Conservation (phyloP, 2,113 vertebrate species). For the Chionis minor region DNA sequence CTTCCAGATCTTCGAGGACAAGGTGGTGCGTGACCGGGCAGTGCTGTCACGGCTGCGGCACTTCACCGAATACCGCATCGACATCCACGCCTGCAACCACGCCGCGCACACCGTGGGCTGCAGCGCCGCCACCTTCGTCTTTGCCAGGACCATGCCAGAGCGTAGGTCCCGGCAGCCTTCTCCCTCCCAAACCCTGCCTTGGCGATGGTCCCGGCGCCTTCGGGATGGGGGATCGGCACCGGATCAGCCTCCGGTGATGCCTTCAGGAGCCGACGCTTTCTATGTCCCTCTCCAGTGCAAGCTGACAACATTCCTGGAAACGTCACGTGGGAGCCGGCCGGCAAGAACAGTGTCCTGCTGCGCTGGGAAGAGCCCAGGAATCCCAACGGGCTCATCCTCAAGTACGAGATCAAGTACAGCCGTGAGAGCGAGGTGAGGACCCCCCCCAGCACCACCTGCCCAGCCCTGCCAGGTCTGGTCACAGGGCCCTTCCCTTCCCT, state of each 20-base stretch:
- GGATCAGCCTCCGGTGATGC: fast-evolving
- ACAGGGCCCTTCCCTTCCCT: neutral
- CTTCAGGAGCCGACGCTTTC: neutral
- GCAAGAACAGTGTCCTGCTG: conserved; percentile 74
- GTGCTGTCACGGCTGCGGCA: conserved; percentile 75
- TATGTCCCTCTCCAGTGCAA: conserved; percentile 49
- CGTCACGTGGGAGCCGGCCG: conserved; percentile 65
- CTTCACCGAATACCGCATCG: conserved; percentile 83
- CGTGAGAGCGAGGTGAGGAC: conserved; percentile 73
- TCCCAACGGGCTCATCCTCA: conserved; percentile 82
- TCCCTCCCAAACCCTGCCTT: neutral
- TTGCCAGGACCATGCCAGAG: conserved; percentile 80
- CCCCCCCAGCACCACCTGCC: no score
- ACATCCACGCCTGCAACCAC: conserved; percentile 85
- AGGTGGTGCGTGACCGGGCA: conserved; percentile 75
- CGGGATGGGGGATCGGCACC: fast-evolving
- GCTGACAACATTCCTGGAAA: conserved; percentile 79
- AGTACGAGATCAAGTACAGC: conserved; percentile 83
- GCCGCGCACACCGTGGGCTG: conserved; percentile 79
- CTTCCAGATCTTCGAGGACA: conserved; percentile 79
- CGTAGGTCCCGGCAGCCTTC: conserved; percentile 30
- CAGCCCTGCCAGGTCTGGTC: neutral
- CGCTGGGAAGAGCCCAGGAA: conserved; percentile 77
- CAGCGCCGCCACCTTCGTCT: conserved; percentile 81
- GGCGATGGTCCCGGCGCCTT: fast-evolving